Base-by-base conservation (phyloP, 2,797 vertebrate genomes). In the Apodemus agrarius region DNA sequence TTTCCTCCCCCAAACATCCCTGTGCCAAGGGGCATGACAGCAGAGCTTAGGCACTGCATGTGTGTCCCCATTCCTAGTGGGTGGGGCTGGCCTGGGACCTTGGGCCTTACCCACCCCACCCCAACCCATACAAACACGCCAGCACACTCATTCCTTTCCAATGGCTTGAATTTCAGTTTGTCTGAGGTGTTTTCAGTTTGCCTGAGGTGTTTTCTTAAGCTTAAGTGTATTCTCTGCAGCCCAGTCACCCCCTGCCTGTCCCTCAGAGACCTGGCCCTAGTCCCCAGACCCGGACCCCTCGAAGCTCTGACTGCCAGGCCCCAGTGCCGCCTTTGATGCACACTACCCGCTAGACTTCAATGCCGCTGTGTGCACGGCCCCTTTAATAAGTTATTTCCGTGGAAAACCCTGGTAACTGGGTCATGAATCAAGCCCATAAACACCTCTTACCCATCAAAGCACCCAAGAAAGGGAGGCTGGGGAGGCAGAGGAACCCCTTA, bases 331-430 rank as follows among this genome's bases (percentile, higher is more conserved):
- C 98, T 99, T 98, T 98, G 98, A 99, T 98, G 98, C 97, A 84
- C 0, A 61, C 98, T 97, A 96, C 96, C 91, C 97, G 93, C 90
- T 96, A 95, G 98, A 98, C 98, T 98, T 98, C 98, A 98, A 97
- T 97, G 87, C 89, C 14, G 69, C 96, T 79, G 96, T 90, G 97
- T 98, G 98, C 94, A 92, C 96, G 94, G 96, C 96, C 67, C 97
- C 94, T 98, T 98, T 98, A 99, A 98, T 98, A 98, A 98, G 98
- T 98, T 98, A 98, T 98, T 99, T 99, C 98, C 98, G 98, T 99
- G 98, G 98, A 99, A 99, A 99, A 98, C 98, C 97, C 98, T 98
- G 96, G 98, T 98, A 98, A 98, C 94, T 97, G 74, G 11, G 98
- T 98, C 97, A 93, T 98, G 98, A 98, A 98, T 98, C 98, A 98